These are phyloP conservation scores for Mercenaria mercenaria DNA, from an alignment of 1,140 invertebrate species.

Conservation along the genomic window DNA sequence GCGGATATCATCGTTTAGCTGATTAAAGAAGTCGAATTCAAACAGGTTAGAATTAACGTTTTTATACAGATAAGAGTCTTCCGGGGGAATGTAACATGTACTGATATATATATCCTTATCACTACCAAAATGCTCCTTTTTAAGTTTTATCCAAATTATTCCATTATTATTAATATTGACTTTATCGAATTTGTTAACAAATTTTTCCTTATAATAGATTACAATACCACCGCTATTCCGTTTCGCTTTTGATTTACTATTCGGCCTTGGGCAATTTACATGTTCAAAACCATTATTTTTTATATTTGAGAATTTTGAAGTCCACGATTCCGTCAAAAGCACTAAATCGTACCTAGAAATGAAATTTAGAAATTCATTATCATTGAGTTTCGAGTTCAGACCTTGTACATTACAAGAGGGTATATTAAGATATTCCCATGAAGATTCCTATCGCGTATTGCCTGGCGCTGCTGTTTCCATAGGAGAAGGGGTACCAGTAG, in stretches of 20 bases:
- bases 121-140: not conserved
- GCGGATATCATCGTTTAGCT: not conserved
- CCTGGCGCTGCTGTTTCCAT: too few species aligned
- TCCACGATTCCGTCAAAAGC: conserved; percentile 10
- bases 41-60: not conserved
- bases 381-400: not conserved
- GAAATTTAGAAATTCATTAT: conserved; percentile 8
- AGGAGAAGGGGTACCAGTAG: too few species aligned
- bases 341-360: not conserved
- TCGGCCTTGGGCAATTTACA: not conserved
- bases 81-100: not conserved
- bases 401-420: not conserved
- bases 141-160: not conserved
- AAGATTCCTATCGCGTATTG: too few species aligned
- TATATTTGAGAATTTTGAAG: not conserved
- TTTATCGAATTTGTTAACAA: not conserved
- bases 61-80: not conserved
- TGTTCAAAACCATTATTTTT: not conserved
- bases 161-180: not conserved
- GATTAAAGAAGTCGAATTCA: not conserved
- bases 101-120: not conserved
- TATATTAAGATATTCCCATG: not conserved
- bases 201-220: conserved; percentile 13
- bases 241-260: conserved; percentile 5
- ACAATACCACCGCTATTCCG: not conserved